A percentile compares a stretch with the other conserved stretches of the same genome.
Evolutionary conservation across 2,113 vertebrate species (phyloP).

Genomic region (Cynopterus brachyotis): DNA sequence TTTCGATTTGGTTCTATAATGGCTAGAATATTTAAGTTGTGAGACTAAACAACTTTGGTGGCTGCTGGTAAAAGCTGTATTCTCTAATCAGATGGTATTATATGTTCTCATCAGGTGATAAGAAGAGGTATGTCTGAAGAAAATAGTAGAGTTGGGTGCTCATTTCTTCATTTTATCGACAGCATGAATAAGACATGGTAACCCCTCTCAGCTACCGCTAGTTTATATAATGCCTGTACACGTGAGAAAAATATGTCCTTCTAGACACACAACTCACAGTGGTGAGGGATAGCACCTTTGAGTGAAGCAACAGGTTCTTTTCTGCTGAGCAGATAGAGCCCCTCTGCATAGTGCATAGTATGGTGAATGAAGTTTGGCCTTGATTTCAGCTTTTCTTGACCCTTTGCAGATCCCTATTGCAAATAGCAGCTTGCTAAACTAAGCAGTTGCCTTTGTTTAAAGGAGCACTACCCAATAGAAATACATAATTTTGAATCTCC

Average conservation of each 20-base stretch:
- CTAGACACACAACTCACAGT: background rate
- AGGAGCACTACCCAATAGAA: background rate
- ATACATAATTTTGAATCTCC: background rate
- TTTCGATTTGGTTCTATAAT: background rate
- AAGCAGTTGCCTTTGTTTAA: background rate
- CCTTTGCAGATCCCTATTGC: background rate
- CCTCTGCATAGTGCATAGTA: background rate
- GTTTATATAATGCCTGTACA: background rate
- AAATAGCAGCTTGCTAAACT: background rate
- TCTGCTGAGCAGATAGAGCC: background rate
- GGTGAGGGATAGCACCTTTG: background rate
- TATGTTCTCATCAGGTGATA: background rate
- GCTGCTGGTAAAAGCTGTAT: background rate
- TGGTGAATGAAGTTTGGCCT: background rate
- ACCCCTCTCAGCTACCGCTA: background rate
- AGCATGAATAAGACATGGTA: background rate
- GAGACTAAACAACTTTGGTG: background rate
- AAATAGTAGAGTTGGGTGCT: background rate
- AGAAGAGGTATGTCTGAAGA: conserved; percentile 3
- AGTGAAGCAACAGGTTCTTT: background rate
- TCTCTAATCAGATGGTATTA: background rate
- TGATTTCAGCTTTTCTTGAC: background rate
- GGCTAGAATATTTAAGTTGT: background rate
- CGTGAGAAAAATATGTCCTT: background rate
- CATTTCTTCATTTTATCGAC: background rate